Percentiles rank a stretch among this genome's conserved stretches.
Conservation (phyloP, 1,140 invertebrate genomes). For the Saccostrea echinata region DNA sequence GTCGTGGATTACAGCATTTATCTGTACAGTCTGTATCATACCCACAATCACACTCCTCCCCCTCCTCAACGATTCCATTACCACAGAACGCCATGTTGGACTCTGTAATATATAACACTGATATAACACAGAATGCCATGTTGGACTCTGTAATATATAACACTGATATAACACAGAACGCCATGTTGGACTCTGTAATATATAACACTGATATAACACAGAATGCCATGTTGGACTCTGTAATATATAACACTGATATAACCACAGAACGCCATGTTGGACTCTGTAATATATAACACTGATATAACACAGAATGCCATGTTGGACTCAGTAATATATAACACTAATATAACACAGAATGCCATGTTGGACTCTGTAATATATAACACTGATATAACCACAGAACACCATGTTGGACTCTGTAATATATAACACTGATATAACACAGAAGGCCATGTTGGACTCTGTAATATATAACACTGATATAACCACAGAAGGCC, state of each 20-base stretch:
- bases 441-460: too few relatives aligned
- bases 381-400: neutral
- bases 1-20: slow-evolving; percentile 94
- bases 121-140: neutral
- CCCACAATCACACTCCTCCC: slow-evolving; percentile 99
- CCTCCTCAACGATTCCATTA: slow-evolving; percentile 98
- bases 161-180: neutral
- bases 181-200: neutral
- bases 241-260: neutral
- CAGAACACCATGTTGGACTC: neutral
- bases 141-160: neutral
- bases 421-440: neutral
- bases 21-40: slow-evolving; percentile 93
- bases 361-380: neutral
- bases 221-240: too few relatives aligned
- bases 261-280: neutral
- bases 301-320: slow-evolving; percentile 93
- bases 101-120: slow-evolving; percentile 80
- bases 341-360: neutral
- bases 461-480: too few relatives aligned
- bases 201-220: neutral
- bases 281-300: neutral
- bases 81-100: slow-evolving; percentile 98
- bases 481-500: slow-evolving; percentile 98
- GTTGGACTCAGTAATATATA: slow-evolving; percentile 85